Percentiles rank a stretch among this genome's conserved stretches.
phyloP scores from a whole-genome alignment of 2,113 vertebrate species.

The Hippocampus zosterae region DNA sequence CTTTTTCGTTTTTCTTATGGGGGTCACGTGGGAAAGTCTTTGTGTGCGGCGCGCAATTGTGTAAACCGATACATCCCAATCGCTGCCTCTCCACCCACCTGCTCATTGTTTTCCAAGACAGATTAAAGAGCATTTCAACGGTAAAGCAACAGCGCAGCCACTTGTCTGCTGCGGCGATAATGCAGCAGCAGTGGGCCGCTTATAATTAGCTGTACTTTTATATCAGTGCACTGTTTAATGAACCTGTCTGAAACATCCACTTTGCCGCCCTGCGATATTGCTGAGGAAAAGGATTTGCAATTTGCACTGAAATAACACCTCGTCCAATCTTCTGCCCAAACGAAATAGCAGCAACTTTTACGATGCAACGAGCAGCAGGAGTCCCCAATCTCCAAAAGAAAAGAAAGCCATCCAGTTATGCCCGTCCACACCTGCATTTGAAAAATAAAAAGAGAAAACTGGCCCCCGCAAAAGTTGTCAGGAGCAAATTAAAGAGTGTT shows the following conservation, averaged over 20 bases:
- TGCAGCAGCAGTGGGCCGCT: conserved; percentile 20
- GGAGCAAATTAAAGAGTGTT: conserved; percentile 60
- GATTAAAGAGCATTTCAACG: conserved; percentile 45
- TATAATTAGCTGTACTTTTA: conserved; percentile 21
- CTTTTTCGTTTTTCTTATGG: not conserved
- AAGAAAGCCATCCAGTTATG: not conserved
- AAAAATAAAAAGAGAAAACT: conserved; percentile 53
- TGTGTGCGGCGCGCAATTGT: not conserved
- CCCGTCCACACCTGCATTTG: conserved; percentile 11
- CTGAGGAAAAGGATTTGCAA: conserved; percentile 10
- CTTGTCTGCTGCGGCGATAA: conserved; percentile 26
- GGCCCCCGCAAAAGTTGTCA: conserved; percentile 40
- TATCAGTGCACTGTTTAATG: not conserved
- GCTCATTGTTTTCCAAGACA: conserved; percentile 43
- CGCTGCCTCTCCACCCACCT: conserved; percentile 38
- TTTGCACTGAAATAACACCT: not conserved
- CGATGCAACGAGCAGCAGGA: not conserved
- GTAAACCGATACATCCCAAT: conserved; percentile 27
- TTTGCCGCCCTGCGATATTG: not conserved
- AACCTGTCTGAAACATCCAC: conserved; percentile 1
- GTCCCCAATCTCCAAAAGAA: not conserved
- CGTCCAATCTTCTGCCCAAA: not conserved
- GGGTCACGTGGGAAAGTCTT: not conserved
- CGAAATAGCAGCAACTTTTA: conserved; percentile 3
- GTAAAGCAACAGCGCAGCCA: conserved; percentile 23